phyloP scores from a whole-genome alignment of 30 jellyfish, hydroid and myxozoan genomes.

The Nemopilema nomurai region DNA sequence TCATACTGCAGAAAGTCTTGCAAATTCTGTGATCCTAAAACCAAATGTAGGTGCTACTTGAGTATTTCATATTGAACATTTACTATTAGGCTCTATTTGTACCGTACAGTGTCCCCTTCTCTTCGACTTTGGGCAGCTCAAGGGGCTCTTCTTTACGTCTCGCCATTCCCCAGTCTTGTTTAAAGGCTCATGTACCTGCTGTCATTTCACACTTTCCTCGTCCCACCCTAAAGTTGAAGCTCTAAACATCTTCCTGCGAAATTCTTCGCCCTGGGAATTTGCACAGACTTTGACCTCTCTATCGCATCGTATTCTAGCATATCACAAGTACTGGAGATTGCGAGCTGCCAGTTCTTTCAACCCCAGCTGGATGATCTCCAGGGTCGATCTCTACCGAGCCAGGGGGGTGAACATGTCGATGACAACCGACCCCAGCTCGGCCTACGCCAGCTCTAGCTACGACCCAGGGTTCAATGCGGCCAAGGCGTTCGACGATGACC shows the following conservation, averaged over 20 bases:
- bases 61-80: too few species aligned
- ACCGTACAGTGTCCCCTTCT: too few species aligned
- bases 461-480: constrained; percentile 84
- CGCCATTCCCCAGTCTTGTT: too few species aligned
- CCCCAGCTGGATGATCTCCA: constrained; percentile 93
- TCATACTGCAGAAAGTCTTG: constrained; percentile 93
- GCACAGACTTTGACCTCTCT: background rate
- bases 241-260: too few species aligned
- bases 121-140: too few species aligned
- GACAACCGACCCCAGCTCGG: constrained; percentile 55
- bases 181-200: too few species aligned
- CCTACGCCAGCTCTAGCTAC: constrained; percentile 84
- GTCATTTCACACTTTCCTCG: too few species aligned
- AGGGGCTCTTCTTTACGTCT: too few species aligned
- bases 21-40: constrained; percentile 74
- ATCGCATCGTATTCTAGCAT: constrained; percentile 46
- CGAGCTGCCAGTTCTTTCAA: constrained; percentile 87
- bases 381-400: constrained; percentile 78
- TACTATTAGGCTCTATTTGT: too few species aligned
- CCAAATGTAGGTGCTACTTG: constrained; percentile 83
- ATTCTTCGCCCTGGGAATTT: background rate
- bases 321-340: constrained; percentile 88
- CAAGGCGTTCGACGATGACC: constrained; percentile 83
- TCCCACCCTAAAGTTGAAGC: too few species aligned
- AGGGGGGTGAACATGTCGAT: constrained; percentile 68